Evolutionary conservation across 2,888 invertebrate genomes (phyloP), one percentile per base, ranked within the genome.

Genomic region (Diadromus collaris): DNA sequence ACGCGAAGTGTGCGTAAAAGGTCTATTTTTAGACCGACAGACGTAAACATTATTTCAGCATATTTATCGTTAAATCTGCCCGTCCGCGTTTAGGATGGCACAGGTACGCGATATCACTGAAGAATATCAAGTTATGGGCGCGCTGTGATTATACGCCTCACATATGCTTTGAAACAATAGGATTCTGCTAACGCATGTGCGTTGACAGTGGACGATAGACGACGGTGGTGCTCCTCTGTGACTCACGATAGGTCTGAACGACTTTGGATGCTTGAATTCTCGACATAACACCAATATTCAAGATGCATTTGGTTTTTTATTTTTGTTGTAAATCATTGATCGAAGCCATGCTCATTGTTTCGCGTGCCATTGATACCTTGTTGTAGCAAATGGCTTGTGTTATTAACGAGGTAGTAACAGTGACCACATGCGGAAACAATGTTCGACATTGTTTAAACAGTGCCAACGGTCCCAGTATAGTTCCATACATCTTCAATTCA

Each of bases 101-200:
- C 24, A 51, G 21, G 24, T 24, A 56, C 19, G 13, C 46, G 69
- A 76, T 76, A 70, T 58, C 63, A 24, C 69, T 68, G 34, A 44
- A 58, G 46, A 76, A 69, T 76, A 76, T 76, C 64, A 46, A 6
- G 58, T 76, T 46, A 48, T 63, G 64, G 6, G n/a, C 54, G 58
- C 16, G 34, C 46, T 75, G 16, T 21, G 46, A 34, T 38, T 24
- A 19, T 38, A 41, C 27, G 34, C 24, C 24, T 13, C 32, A 32
- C 44, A n/a, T 29, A 1, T 63, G 56, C 64, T 64, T 63, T 70
- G 76, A 64, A 75, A 70, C 64, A 38, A 46, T 70, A 70, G 69
- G 64, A 27, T 63, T 63, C 69, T 56, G 75, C 44, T 10, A 10
- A 21, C 19, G 21, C 38, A 19, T 21, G 73, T 67, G n/a, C 51